Percentiles rank a stretch among this genome's conserved stretches.
Evolutionary conservation across 2,888 invertebrate species (phyloP).

Genomic region (Galerucella calmariensis): DNA sequence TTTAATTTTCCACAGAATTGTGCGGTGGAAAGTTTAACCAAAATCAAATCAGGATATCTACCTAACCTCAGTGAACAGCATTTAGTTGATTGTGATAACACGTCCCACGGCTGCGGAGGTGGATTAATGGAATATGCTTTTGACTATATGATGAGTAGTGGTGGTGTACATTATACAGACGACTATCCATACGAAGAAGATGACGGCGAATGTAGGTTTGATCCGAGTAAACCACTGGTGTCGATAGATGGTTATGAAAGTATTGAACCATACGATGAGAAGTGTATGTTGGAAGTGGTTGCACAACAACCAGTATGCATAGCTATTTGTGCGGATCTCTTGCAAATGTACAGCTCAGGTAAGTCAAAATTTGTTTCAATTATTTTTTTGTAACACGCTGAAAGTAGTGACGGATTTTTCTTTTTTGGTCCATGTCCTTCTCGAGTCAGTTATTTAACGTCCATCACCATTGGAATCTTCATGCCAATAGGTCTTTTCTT

Average conservation of each 20-base stretch:
- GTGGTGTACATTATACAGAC: not conserved
- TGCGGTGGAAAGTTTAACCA: not conserved
- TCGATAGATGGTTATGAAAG: not conserved
- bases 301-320: conserved; percentile 1
- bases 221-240: not conserved
- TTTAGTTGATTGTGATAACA: not conserved
- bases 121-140: not conserved
- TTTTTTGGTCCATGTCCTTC: too few species aligned
- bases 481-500: too few species aligned
- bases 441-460: too few species aligned
- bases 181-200: not conserved
- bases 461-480: too few species aligned
- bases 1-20: not conserved
- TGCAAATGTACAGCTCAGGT: conserved; percentile 1
- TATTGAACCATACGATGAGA: not conserved
- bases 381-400: not conserved
- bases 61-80: not conserved
- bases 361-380: not conserved
- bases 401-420: too few species aligned
- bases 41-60: not conserved
- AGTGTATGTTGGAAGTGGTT: not conserved
- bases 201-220: not conserved
- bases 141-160: not conserved
- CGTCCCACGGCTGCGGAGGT: not conserved
- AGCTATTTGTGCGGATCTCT: not conserved